phyloP scores from a whole-genome alignment of 2,113 vertebrate species.

The Neodontobutis hainanensis region DNA sequence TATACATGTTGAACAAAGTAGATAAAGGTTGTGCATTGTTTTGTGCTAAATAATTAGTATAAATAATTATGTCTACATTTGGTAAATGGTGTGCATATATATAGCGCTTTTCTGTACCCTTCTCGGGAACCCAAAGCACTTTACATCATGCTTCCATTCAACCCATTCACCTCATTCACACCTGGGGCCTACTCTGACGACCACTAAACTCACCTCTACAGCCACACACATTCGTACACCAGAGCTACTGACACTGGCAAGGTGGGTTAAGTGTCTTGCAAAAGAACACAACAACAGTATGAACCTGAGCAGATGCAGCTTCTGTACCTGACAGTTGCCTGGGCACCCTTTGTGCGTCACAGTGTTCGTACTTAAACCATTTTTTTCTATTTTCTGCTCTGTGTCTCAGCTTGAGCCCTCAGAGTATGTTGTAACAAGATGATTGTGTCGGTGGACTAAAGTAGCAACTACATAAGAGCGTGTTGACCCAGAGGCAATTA shows the following conservation, averaged over 20 bases:
- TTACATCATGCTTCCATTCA: too few species aligned
- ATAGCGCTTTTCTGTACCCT: too few species aligned
- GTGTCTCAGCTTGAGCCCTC: neutral
- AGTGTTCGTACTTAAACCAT: slow-evolving; percentile 10
- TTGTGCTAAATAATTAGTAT: neutral
- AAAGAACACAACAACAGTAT: too few species aligned
- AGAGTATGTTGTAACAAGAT: slow-evolving; percentile 4
- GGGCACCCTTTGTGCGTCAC: slow-evolving; percentile 27
- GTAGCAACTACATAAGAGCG: neutral
- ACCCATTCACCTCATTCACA: too few species aligned
- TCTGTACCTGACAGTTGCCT: slow-evolving; percentile 35
- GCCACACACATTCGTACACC: too few species aligned
- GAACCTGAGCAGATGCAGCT: neutral
- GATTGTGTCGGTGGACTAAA: slow-evolving; percentile 7
- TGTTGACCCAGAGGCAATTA: slow-evolving; percentile 40
- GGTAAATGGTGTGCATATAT: too few species aligned
- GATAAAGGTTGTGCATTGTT: neutral
- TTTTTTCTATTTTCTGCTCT: neutral
- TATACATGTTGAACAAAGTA: slow-evolving; percentile 20
- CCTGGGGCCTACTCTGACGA: too few species aligned
- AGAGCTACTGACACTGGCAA: too few species aligned
- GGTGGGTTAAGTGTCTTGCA: too few species aligned
- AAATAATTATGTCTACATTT: too few species aligned
- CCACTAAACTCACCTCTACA: too few species aligned
- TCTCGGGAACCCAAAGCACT: too few species aligned